Conservation (phyloP, 2,113 vertebrate genomes). For the Eolophus roseicapilla region DNA sequence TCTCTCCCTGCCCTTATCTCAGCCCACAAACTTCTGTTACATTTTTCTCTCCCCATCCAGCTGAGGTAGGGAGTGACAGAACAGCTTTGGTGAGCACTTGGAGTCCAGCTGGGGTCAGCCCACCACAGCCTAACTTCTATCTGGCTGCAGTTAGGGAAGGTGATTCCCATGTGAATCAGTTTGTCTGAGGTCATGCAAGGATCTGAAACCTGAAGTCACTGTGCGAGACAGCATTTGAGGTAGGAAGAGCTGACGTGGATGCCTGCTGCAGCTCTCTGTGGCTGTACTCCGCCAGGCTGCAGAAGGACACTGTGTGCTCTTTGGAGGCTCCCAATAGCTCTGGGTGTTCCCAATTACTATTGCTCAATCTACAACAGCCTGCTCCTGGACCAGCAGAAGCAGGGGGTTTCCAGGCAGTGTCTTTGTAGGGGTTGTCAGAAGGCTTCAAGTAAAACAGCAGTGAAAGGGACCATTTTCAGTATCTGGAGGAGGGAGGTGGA, state of each 20-base stretch:
- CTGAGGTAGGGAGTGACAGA: neutral
- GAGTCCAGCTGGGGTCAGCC: neutral
- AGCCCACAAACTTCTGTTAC: neutral
- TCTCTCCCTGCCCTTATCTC: neutral
- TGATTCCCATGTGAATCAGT: neutral
- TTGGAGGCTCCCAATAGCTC: neutral
- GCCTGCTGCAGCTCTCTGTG: neutral
- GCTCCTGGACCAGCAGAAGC: neutral
- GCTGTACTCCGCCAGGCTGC: neutral
- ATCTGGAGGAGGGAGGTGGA: fast-evolving
- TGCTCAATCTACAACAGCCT: neutral
- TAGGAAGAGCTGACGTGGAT: neutral
- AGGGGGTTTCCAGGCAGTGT: neutral
- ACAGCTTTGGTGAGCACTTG: neutral
- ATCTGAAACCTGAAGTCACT: neutral
- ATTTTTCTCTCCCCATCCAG: neutral
- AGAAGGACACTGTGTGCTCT: neutral
- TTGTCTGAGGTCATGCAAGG: neutral
- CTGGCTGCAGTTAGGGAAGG: neutral
- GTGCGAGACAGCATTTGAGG: neutral
- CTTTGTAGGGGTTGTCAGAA: neutral
- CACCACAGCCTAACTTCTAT: neutral
- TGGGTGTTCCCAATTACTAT: neutral
- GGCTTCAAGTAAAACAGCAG: neutral
- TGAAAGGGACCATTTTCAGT: neutral